Evolutionary conservation across 2,888 invertebrate species (phyloP), one percentile per base, ranked within the genome.

Genomic region (Timema podura): DNA sequence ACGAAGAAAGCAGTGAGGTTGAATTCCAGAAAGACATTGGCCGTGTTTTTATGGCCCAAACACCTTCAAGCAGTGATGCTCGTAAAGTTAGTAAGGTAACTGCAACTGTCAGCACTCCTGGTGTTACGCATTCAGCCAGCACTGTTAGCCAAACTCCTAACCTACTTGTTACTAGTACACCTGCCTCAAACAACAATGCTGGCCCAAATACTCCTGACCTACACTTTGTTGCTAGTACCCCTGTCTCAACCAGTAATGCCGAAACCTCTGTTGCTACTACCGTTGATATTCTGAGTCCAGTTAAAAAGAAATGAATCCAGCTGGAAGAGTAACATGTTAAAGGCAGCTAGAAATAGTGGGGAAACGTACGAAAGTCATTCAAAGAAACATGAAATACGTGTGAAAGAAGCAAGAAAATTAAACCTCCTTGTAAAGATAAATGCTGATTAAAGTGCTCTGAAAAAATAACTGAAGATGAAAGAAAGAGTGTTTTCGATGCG

Each of bases 51-150:
- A 51, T 2, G 1, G 51, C 51, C 51, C 51, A 51, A 51, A 51
- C 51, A 51, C 51, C 51, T 51, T 51, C 51, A 51, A 51, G 51
- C 51, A 51, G 51, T 51, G 51, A 51, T 51, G 51, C 51, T 51
- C n/a, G 51, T 51, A n/a, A 51, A 51, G 51, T 51, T 51, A n/a
- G 51, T 51, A 51, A 51, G n/a, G 51, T 51, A 51, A 51, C 51
- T 51, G 51, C 51, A 51, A 51, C 51, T 51, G 51, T 51, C 51
- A 51, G 51, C n/a, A 51, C 3, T 51, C 51, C 51, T 13, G 51
- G 3, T 51, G n/a, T 51, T 3, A 51, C 2, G 51, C 51, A 51
- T 13, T 51, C 51, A 51, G 51, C 3, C 51, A 51, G 51, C 11
- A 51, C 51, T 51, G 51, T 51, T 51, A 51, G 51, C 51, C 51